Percentiles rank a stretch among this genome's conserved stretches.
These are phyloP conservation scores for Eurois occulta DNA, from an alignment of 2,888 invertebrate genomes.

Conservation along the genomic window DNA sequence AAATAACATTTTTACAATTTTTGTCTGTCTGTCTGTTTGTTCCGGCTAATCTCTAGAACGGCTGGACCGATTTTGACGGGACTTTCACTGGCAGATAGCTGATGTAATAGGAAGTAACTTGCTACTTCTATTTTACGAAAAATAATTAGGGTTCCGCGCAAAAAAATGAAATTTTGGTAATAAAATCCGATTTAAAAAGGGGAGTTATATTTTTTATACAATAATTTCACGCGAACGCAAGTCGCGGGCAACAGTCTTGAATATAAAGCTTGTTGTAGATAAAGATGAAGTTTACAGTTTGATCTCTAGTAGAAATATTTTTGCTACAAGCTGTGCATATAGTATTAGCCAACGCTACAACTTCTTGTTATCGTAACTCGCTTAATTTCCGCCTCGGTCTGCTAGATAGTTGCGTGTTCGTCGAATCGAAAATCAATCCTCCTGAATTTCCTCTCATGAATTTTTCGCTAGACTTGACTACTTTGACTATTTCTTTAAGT, in stretches of 20 bases:
- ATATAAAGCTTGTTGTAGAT: background rate
- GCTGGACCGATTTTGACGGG: no score
- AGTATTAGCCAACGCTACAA: slow-evolving; percentile 21
- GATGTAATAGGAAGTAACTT: no score
- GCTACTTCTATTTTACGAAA: no score
- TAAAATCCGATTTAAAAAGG: no score
- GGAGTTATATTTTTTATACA: no score
- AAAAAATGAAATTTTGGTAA: no score
- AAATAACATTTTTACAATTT: no score
- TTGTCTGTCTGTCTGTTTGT: no score
- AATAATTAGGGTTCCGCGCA: no score
- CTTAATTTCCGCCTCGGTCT: slow-evolving; percentile 47
- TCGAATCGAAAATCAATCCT: slow-evolving; percentile 34
- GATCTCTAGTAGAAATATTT: slow-evolving; percentile 14
- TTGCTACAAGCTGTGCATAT: slow-evolving; percentile 8
- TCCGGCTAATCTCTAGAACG: no score
- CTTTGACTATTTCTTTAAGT: background rate
- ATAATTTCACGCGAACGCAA: no score
- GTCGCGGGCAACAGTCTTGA: background rate
- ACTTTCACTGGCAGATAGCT: no score
- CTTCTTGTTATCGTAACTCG: slow-evolving; percentile 37
- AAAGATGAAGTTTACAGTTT: slow-evolving; percentile 2
- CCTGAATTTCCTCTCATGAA: slow-evolving; percentile 16
- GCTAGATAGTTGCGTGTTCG: slow-evolving; percentile 39
- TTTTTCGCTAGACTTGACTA: slow-evolving; percentile 17